Evolutionary conservation across 2,113 vertebrate species (phyloP).

Genomic region (Ptyas mucosa): DNA sequence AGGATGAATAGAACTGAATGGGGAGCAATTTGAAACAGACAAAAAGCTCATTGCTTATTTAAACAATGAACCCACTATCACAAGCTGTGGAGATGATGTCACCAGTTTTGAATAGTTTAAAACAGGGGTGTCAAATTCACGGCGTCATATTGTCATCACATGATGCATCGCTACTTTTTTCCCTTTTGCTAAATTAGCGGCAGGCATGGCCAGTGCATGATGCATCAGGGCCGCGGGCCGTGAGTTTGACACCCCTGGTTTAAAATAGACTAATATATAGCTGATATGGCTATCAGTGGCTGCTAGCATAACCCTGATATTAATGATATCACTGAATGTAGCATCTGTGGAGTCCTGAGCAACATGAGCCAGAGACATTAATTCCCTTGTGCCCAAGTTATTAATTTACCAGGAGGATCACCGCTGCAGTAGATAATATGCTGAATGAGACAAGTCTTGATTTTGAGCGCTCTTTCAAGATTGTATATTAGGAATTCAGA

Average conservation of each 20-base stretch:
- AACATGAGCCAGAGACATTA: neutral
- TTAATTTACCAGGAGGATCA: neutral
- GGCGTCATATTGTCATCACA: no score
- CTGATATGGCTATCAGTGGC: neutral
- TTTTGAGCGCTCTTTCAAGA: neutral
- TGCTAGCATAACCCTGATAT: neutral
- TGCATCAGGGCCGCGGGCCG: no score
- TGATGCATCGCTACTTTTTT: no score
- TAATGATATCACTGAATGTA: neutral
- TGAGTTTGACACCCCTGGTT: neutral
- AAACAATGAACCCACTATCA: neutral
- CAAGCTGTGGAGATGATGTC: neutral
- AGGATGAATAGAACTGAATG: neutral
- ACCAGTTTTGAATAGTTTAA: neutral
- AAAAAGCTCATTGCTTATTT: neutral
- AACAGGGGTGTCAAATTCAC: no score
- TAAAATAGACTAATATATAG: neutral
- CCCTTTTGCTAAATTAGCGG: no score
- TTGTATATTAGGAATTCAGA: neutral
- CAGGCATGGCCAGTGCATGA: no score
- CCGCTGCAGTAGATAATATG: no score
- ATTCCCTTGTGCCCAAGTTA: neutral
- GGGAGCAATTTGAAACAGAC: neutral
- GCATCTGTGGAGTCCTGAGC: neutral
- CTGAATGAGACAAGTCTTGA: neutral